These are phyloP conservation scores for Buceros bicornis DNA, from an alignment of 2,797 vertebrate species.

Conservation along the genomic window DNA sequence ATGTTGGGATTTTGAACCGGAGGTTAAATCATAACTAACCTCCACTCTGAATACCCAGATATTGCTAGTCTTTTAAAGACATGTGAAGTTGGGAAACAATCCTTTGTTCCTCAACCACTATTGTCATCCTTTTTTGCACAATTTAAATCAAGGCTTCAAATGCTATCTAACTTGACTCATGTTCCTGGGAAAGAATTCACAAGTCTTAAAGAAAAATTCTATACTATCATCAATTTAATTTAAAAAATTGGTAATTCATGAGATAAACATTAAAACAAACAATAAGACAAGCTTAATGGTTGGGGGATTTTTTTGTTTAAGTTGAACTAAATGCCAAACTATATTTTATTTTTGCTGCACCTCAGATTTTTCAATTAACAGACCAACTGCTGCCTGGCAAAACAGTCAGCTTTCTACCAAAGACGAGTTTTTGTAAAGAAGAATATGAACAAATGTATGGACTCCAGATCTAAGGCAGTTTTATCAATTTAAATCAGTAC, in stretches of 20 bases:
- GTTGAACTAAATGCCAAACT: background rate
- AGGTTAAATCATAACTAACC: background rate
- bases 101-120: background rate
- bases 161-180: background rate
- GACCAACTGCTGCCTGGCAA: background rate
- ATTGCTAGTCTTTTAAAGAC: background rate
- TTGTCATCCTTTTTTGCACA: background rate
- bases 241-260: background rate
- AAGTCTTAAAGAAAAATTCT: background rate
- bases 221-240: background rate
- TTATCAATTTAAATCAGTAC: background rate
- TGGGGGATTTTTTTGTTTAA: background rate
- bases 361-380: background rate
- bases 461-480: background rate
- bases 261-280: background rate
- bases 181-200: background rate
- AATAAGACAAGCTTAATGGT: background rate
- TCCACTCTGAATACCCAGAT: background rate
- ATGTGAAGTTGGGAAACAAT: background rate
- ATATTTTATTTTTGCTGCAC: background rate
- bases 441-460: background rate
- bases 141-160: background rate
- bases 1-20: background rate
- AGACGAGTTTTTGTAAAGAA: background rate
- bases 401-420: background rate